Conservation (phyloP, 2,888 invertebrate genomes). For the Syrista parreyssii region DNA sequence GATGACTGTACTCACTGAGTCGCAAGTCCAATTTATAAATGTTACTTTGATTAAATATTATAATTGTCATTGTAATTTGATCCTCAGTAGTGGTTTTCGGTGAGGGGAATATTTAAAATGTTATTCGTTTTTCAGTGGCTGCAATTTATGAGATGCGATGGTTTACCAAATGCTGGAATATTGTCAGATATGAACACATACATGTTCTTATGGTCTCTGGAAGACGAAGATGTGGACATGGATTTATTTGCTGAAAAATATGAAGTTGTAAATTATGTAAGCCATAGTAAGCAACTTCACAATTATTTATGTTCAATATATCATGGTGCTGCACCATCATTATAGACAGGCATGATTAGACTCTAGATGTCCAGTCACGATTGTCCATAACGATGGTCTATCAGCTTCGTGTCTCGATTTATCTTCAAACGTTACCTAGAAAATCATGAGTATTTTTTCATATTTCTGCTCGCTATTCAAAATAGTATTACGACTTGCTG, state of each 20-base stretch:
- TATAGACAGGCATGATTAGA: no score
- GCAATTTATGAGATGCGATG: constrained; percentile 72
- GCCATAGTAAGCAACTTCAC: constrained; percentile 21
- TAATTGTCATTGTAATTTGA: no score
- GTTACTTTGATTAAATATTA: neutral
- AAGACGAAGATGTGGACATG: constrained; percentile 63
- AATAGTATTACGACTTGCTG: no score
- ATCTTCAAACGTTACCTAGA: no score
- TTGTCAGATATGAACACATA: constrained; percentile 72
- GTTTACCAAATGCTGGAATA: constrained; percentile 71
- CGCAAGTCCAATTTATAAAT: neutral
- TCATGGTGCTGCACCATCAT: neutral
- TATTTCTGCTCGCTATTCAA: no score
- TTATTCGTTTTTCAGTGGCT: constrained; percentile 67
- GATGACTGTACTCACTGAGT: no score
- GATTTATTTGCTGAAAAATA: constrained; percentile 67
- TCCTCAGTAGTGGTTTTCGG: no score
- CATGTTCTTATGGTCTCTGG: constrained; percentile 69
- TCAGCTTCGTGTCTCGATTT: no score
- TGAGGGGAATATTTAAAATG: neutral
- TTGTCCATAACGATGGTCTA: no score
- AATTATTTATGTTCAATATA: neutral
- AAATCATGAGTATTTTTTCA: no score
- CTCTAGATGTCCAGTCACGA: no score
- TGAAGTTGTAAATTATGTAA: constrained; percentile 68